Conservation (phyloP, 2,888 invertebrate genomes). For the Marronus borbonicus region DNA sequence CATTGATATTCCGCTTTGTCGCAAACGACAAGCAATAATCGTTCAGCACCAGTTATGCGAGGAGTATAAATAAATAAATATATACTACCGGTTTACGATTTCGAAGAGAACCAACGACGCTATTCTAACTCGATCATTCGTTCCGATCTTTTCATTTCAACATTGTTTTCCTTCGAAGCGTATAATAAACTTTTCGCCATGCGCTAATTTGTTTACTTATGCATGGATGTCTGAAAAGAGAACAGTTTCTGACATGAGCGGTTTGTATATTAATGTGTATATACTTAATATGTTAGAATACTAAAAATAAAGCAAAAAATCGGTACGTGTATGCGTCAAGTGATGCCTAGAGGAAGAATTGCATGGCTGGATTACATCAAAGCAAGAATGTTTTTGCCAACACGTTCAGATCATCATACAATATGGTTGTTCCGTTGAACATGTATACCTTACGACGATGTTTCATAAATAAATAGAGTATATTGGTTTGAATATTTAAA, state of each 20-base stretch:
- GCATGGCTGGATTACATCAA: slow-evolving; percentile 11
- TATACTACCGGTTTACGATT: too few species aligned
- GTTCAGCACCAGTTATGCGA: too few species aligned
- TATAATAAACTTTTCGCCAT: slow-evolving; percentile 10
- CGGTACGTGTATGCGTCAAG: neutral
- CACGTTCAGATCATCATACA: neutral
- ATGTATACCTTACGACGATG: neutral
- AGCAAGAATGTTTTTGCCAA: slow-evolving; percentile 27
- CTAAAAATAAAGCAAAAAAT: slow-evolving; percentile 7
- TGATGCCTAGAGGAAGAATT: slow-evolving; percentile 1
- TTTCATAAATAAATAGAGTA: too few species aligned
- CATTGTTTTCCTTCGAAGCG: neutral
- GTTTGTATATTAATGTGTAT: slow-evolving; percentile 11
- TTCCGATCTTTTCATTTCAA: neutral
- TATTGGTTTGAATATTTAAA: too few species aligned
- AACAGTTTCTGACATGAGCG: neutral
- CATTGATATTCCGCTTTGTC: too few species aligned
- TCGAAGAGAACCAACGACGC: too few species aligned
- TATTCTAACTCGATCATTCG: neutral
- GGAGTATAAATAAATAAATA: too few species aligned
- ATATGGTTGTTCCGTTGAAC: neutral
- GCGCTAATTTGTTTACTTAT: neutral
- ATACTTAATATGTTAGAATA: neutral
- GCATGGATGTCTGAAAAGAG: neutral
- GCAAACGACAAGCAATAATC: too few species aligned